Evolutionary conservation across 2,113 vertebrate species (phyloP).

Genomic region (Hippopotamus amphibius): DNA sequence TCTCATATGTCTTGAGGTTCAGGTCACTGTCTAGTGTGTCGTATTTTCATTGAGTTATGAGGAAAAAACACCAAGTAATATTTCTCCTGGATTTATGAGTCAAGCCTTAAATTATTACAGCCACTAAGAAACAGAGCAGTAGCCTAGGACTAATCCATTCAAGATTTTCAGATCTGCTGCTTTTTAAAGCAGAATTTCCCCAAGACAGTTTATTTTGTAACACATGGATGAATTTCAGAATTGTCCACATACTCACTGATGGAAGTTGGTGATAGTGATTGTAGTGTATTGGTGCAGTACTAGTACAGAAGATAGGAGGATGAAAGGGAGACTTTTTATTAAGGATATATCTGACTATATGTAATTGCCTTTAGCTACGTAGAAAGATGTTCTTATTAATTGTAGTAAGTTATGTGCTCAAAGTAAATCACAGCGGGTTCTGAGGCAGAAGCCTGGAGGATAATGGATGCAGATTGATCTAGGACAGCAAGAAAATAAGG

Average conservation of each 20-base stretch:
- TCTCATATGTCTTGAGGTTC: background rate
- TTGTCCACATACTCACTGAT: background rate
- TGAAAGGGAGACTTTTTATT: background rate
- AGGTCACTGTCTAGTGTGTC: background rate
- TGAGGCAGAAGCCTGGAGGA: background rate
- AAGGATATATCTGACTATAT: slow-evolving; percentile 7
- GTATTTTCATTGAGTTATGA: slow-evolving; percentile 6
- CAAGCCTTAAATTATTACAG: background rate
- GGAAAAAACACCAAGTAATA: background rate
- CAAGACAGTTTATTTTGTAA: background rate
- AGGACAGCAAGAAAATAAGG: background rate
- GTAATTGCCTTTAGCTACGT: background rate
- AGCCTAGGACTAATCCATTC: background rate
- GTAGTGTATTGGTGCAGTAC: background rate
- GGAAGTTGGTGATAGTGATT: background rate
- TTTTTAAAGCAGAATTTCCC: background rate
- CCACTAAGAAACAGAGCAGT: slow-evolving; percentile 2
- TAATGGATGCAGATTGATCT: background rate
- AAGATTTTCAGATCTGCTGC: background rate
- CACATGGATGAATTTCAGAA: background rate
- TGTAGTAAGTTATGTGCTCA: slow-evolving; percentile 4
- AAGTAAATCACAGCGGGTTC: slow-evolving; percentile 13
- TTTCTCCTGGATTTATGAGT: background rate
- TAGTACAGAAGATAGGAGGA: background rate
- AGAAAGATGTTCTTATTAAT: background rate